Evolutionary conservation across 2,797 vertebrate genomes (phyloP), one percentile per base, ranked within the genome.

Genomic region (Mycteria americana): DNA sequence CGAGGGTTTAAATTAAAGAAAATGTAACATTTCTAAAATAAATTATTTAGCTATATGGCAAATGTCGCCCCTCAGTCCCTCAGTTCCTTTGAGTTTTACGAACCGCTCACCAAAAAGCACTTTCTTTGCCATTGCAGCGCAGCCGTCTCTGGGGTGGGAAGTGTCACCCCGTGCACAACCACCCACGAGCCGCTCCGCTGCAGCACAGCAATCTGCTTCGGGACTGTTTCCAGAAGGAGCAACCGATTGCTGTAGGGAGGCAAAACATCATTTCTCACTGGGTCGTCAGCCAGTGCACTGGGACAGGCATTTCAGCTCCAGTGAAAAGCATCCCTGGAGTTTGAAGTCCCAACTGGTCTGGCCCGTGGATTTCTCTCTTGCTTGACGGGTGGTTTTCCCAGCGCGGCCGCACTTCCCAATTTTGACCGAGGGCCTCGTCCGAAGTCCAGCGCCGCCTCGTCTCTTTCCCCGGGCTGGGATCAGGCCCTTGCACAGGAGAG

Each of bases 1-100:
- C 2, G 33, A 84, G 73, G 21, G 54, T 79, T 91, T 95, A 89
- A 89, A 95, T 89, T 83, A 92, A 91, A 88, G 76, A 89, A 95
- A 89, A 83, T 13, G 23, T 81, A 95, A 25, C 89, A 45, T 86
- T 88, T 95, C 50, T 75, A 41, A 89, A 88, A 89, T 54, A 72
- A 93, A 92, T 85, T 68, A 59, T 78, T 81, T 76, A 56, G 35
- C 45, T 85, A 2, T 64, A 54, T 78, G 92, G 59, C 54, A 90
- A 80, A 81, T 79, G 69, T 78, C 69, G 81, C 53, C 50, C 39
- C 76, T 82, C 50, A 64, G 1, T 93, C 75, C 70, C 56, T 73
- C 50, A 13, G 46, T 80, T 85, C 65, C 65, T 90, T 64, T 56
- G 64, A 83, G 45, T 87, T 92, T 93, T 89, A 54, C 24, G 56